phyloP scores from a whole-genome alignment of 2,888 invertebrate genomes.

The Meandrusa payeni region DNA sequence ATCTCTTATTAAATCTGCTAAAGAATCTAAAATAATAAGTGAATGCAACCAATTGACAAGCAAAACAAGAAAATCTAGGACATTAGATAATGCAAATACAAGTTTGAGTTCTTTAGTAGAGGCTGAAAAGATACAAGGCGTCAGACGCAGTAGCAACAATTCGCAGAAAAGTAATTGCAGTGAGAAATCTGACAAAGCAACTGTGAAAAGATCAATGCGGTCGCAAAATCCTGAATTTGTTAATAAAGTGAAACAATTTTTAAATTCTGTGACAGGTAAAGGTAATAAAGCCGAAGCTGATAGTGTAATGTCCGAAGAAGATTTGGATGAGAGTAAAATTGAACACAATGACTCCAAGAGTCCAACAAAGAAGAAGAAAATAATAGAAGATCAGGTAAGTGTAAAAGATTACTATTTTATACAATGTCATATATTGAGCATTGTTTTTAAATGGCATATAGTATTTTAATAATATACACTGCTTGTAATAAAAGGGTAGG shows the following conservation, averaged over 20 bases:
- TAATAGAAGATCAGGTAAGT: conserved; percentile 32
- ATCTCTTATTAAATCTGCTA: conserved; percentile 83
- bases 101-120: conserved; percentile 62
- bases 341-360: conserved; percentile 35
- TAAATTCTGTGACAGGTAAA: conserved; percentile 75
- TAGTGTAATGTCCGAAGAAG: conserved; percentile 43
- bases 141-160: conserved; percentile 54
- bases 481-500: too few relatives aligned
- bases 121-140: conserved; percentile 49
- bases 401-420: too few relatives aligned
- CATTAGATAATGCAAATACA: conserved; percentile 65
- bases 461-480: too few relatives aligned
- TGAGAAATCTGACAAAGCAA: conserved; percentile 57
- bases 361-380: conserved; percentile 39
- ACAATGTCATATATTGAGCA: too few relatives aligned
- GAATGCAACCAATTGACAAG: conserved; percentile 79
- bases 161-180: conserved; percentile 61
- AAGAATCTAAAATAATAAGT: conserved; percentile 84
- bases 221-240: conserved; percentile 84
- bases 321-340: conserved; percentile 44
- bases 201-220: conserved; percentile 76
- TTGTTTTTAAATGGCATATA: too few relatives aligned
- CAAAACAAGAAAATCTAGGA: conserved; percentile 69
- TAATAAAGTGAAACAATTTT: conserved; percentile 81
- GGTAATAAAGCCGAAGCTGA: conserved; percentile 43